Base-by-base conservation (phyloP, 1,140 invertebrate genomes). In the Bacillus rossius region DNA sequence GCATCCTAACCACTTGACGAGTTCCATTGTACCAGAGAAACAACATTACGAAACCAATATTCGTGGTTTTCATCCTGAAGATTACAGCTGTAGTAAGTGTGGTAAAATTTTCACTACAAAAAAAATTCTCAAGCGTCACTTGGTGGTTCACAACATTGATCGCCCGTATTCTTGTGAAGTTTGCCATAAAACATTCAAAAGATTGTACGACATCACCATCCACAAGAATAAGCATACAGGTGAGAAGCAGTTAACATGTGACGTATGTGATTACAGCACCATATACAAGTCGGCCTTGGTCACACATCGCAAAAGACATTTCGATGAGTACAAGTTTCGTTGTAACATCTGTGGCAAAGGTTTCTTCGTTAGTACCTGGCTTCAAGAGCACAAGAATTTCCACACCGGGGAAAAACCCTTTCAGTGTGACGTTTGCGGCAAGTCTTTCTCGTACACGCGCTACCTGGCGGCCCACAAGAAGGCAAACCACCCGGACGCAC, bases 281-380 rank as follows among this genome's bases (percentile, higher is more conserved):
- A 66, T 73, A 0, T 75, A 76, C 16, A 70, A 70, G 4, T 17
- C 54, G 62, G 67, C 75, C 2, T 55, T 77, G 8, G 67, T 70
- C 0, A 8, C 54, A 0, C 76, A 77, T 34, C 69, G 73, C 0
- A 75, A 75, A 55, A 70, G 57, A 0, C 76, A 89, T 64, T 85
- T 79, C 7, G 86, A 79, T 0, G 71, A 74, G 29, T 78, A 73
- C 52, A 81, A 80, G 0, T 84, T 81, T 58, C 75, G 76, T 2
- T 86, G 84, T 65, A 81, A 83, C 45, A 73, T 80, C 5, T 79
- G 76, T 50, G 69, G 78, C 37, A 80, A 78, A 58, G 73, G 77
- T 0, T 82, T 81, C 34, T 67, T 73, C 2, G 77, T 73, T 61
- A 79, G 78, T 26, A 75, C 79, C 26, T 81, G 82, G 63, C 65